Percentiles rank a stretch among this genome's conserved stretches.
Evolutionary conservation across 2,113 vertebrate species (phyloP).

Genomic region (Neoarius graeffei): DNA sequence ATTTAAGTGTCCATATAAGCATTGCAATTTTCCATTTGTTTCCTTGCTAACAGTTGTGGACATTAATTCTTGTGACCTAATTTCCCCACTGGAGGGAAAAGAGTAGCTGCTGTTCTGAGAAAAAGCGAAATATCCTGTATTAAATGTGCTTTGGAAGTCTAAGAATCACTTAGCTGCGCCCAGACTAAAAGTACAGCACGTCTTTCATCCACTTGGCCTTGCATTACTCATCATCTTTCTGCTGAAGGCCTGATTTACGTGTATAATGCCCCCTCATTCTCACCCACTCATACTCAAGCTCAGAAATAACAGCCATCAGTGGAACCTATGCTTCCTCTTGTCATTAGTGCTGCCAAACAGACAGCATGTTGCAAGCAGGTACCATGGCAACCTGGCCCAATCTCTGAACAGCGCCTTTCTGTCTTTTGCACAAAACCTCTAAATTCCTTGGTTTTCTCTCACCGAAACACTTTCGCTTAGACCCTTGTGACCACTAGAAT

Average conservation of each 20-base stretch:
- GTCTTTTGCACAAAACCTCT: constrained; percentile 33
- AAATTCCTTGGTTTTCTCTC: not conserved
- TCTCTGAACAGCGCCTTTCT: constrained; percentile 58
- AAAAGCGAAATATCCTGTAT: not conserved
- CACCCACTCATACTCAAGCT: constrained; percentile 23
- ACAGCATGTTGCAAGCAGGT: constrained; percentile 49
- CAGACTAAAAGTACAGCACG: not conserved
- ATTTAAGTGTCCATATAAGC: not conserved
- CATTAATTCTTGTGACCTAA: not conserved
- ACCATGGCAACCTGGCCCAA: constrained; percentile 60
- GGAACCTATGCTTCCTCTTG: constrained; percentile 57
- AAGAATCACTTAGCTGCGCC: constrained; percentile 6
- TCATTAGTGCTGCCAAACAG: constrained; percentile 47
- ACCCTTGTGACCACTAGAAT: not conserved
- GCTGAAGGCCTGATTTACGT: constrained; percentile 3
- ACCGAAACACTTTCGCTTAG: not conserved
- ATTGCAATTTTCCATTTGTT: constrained; percentile 11
- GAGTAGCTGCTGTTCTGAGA: not conserved
- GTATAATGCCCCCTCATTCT: not conserved
- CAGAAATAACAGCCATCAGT: constrained; percentile 43
- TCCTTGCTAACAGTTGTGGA: not conserved
- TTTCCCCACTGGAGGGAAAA: not conserved
- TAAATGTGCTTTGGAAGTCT: constrained; percentile 24
- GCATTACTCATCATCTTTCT: constrained; percentile 29
- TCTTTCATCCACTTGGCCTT: constrained; percentile 15